Evolutionary conservation across 2,113 vertebrate species (phyloP).

Genomic region (Chamaea fasciata): DNA sequence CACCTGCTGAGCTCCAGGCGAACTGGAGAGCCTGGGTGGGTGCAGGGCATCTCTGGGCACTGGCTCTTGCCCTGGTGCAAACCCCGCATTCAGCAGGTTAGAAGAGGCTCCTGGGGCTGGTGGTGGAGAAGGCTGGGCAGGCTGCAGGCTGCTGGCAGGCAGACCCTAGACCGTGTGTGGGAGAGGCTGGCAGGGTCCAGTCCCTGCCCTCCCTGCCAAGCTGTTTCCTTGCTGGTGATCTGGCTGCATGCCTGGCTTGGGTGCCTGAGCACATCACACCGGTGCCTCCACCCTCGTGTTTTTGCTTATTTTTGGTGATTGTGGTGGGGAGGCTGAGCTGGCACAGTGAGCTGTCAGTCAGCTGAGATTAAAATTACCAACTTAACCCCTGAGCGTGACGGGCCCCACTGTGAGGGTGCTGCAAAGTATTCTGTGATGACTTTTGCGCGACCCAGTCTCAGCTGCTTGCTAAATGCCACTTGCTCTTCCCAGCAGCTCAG

Average conservation of each 20-base stretch:
- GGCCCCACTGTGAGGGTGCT: background rate
- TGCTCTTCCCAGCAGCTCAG: background rate
- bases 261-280: background rate
- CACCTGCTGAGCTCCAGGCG: background rate
- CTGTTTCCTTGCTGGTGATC: background rate
- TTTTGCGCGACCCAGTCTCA: rapidly evolving
- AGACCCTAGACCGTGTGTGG: background rate
- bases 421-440: background rate
- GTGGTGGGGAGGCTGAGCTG: background rate
- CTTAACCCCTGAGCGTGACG: rapidly evolving
- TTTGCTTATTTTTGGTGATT: background rate
- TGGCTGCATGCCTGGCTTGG: background rate
- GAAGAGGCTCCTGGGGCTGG: background rate
- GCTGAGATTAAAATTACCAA: background rate
- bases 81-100: rapidly evolving
- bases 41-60: background rate
- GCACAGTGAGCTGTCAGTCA: background rate
- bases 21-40: background rate
- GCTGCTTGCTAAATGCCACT: background rate
- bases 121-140: background rate
- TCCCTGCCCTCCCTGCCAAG: background rate
- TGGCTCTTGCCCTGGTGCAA: background rate
- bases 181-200: background rate
- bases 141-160: background rate
- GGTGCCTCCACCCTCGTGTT: background rate